Conservation (phyloP, 2,888 invertebrate genomes). For the Peribatodes rhomboidaria region DNA sequence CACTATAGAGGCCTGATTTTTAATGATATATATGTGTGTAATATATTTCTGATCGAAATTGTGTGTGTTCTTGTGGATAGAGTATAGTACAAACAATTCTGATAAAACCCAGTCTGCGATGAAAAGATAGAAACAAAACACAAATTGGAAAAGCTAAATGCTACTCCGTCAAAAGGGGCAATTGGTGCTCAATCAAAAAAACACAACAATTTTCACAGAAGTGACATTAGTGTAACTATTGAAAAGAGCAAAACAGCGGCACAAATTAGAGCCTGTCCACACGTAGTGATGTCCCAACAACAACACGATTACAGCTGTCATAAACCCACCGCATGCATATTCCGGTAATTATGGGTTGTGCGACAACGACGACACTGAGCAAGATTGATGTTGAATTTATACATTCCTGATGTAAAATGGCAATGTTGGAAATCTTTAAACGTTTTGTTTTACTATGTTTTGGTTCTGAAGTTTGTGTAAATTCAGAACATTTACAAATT, state of each 20-base stretch:
- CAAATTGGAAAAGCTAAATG: conserved; percentile 8
- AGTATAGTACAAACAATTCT: too few relatives aligned
- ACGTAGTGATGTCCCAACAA: conserved; percentile 44
- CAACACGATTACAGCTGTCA: conserved; percentile 46
- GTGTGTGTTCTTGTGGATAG: too few relatives aligned
- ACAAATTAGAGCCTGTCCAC: conserved; percentile 49
- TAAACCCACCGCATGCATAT: conserved; percentile 40
- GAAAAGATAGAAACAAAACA: background rate
- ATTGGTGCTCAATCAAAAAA: conserved; percentile 33
- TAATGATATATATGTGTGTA: too few relatives aligned
- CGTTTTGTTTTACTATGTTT: background rate
- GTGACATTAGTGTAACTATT: conserved; percentile 50
- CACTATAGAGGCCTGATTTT: too few relatives aligned
- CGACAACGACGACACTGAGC: conserved; percentile 14
- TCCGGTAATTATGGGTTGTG: conserved; percentile 46
- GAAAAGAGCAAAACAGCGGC: conserved; percentile 49
- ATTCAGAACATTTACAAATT: too few relatives aligned
- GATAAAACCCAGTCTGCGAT: background rate
- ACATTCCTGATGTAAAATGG: background rate
- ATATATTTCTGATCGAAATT: too few relatives aligned
- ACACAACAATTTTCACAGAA: conserved; percentile 32
- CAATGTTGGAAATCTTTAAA: background rate
- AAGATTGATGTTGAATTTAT: conserved; percentile 3
- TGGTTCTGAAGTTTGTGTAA: too few relatives aligned
- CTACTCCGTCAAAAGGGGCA: conserved; percentile 18